Evolutionary conservation across 35 echinoderm and acorn worm genomes (phyloP).

Genomic region (Apostichopus japonicus): DNA sequence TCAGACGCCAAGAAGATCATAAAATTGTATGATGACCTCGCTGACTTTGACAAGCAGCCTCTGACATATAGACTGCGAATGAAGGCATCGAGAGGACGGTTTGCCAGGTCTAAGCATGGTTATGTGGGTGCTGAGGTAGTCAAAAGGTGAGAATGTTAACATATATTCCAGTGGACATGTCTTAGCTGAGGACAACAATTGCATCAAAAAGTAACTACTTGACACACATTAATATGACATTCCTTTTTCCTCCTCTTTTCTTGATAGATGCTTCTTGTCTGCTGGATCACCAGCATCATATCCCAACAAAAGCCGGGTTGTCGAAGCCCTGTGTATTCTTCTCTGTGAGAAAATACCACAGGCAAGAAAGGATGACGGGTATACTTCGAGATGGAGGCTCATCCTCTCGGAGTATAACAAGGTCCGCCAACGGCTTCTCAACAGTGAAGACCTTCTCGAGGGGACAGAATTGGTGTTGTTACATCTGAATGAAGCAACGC

Average conservation of each 20-base stretch:
- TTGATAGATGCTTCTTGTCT: slow-evolving; percentile 22
- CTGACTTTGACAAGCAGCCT: slow-evolving; percentile 22
- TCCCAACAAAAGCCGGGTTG: background rate
- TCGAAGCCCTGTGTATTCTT: background rate
- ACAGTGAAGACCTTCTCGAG: slow-evolving; percentile 10
- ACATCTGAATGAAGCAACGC: background rate
- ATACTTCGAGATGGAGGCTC: background rate
- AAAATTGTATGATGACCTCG: background rate
- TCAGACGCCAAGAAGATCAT: background rate
- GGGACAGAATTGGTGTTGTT: slow-evolving; percentile 1
- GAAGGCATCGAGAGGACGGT: background rate
- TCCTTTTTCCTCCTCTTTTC: background rate
- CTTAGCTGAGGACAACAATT: too few relatives aligned
- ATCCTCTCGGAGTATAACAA: slow-evolving; percentile 18
- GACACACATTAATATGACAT: background rate
- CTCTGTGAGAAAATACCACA: background rate
- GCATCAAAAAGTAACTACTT: background rate
- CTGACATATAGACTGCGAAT: background rate
- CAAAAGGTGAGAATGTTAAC: slow-evolving; percentile 13
- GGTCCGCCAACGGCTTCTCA: background rate
- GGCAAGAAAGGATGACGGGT: background rate
- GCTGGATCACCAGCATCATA: background rate
- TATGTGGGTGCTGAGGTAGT: background rate
- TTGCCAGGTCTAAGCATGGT: too few relatives aligned
- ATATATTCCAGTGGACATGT: too few relatives aligned